phyloP scores from a whole-genome alignment of 2,113 vertebrate genomes.

The Amazona vittata region DNA sequence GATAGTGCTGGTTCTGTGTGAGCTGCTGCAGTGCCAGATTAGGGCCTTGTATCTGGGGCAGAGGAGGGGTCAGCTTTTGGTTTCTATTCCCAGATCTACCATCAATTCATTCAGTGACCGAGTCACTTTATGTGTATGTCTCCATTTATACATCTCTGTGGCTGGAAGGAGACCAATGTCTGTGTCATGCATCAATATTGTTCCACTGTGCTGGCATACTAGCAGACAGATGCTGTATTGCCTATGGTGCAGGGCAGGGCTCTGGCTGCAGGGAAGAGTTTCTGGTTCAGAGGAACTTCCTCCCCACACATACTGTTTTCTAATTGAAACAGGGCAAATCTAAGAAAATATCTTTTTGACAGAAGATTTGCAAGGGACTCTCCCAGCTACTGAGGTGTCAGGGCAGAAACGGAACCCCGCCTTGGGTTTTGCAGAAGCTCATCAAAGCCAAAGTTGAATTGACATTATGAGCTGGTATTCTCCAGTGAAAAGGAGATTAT shows the following conservation, averaged over 20 bases:
- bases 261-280: neutral
- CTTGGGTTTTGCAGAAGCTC: neutral
- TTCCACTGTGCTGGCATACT: neutral
- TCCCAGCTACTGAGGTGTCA: neutral
- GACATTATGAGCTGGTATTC: neutral
- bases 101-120: neutral
- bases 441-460: neutral
- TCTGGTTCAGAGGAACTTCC: neutral
- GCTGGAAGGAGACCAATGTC: neutral
- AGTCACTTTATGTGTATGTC: neutral
- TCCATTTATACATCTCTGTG: neutral
- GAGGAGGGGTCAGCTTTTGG: neutral
- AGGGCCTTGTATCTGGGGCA: neutral
- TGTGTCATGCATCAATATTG: neutral
- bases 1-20: neutral
- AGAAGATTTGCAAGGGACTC: neutral
- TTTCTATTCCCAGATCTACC: neutral
- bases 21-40: neutral
- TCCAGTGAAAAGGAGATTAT: neutral
- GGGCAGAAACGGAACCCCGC: neutral
- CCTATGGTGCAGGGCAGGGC: neutral
- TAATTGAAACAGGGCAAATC: neutral
- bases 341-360: neutral
- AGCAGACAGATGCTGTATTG: neutral
- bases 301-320: neutral